phyloP scores from a whole-genome alignment of 2,888 invertebrate genomes.

The Loripinus fragilis region DNA sequence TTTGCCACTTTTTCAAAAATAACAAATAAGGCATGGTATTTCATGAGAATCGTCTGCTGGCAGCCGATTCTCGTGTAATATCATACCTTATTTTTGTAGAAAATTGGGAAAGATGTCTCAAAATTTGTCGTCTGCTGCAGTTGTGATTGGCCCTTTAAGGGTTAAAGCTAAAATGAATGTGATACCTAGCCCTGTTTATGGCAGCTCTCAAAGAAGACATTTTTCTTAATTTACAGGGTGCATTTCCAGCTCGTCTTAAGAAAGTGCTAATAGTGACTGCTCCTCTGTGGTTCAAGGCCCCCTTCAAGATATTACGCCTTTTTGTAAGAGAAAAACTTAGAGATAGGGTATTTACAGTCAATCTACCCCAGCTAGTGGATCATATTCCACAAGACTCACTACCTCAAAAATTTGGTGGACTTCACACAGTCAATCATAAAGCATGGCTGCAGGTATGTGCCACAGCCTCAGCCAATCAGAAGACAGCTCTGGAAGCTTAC shows the following conservation, averaged over 20 bases:
- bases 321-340: conserved; percentile 98
- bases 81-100: no score
- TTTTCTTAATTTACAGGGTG: conserved; percentile 89
- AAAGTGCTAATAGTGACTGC: conserved; percentile 98
- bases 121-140: no score
- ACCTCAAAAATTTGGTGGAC: conserved; percentile 95
- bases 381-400: conserved; percentile 96
- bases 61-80: no score
- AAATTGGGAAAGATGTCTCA: no score
- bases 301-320: conserved; percentile 96
- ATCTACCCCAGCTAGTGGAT: conserved; percentile 92
- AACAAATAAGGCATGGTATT: no score
- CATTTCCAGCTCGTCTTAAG: conserved; percentile 98
- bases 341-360: conserved; percentile 97
- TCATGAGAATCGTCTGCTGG: no score
- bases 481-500: conserved; percentile 65
- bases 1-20: no score
- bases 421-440: conserved; percentile 93
- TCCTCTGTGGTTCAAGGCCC: conserved; percentile 99
- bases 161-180: no score
- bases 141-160: no score
- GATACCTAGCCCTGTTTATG: no score
- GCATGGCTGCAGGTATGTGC: conserved; percentile 90
- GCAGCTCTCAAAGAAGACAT: no score
- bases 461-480: conserved; percentile 64